These are phyloP conservation scores for Xestia c-nigrum DNA, from an alignment of 2,888 invertebrate genomes.

Conservation along the genomic window DNA sequence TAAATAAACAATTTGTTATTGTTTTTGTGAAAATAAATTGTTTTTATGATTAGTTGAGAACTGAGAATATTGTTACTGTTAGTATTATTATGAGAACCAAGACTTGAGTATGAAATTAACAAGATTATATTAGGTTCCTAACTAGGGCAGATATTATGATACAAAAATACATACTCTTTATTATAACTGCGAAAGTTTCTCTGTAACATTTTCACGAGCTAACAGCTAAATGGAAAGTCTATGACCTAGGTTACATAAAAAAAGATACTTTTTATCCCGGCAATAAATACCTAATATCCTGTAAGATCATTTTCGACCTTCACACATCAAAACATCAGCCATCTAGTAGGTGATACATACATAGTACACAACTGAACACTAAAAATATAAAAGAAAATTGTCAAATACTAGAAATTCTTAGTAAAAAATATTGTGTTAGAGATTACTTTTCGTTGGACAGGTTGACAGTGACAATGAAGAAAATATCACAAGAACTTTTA, in stretches of 20 bases:
- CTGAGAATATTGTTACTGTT: neutral
- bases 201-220: neutral
- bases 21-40: neutral
- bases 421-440: slow-evolving; percentile 14
- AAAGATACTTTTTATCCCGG: neutral
- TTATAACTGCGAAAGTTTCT: neutral
- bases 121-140: neutral
- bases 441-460: slow-evolving; percentile 14
- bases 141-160: neutral
- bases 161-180: neutral
- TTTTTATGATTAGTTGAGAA: neutral
- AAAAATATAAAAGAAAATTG: neutral
- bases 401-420: neutral
- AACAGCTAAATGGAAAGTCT: neutral
- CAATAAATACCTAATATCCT: too few relatives aligned
- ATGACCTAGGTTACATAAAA: neutral
- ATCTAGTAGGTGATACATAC: neutral
- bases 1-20: slow-evolving; percentile 6
- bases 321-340: too few relatives aligned
- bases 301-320: too few relatives aligned
- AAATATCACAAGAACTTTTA: slow-evolving; percentile 1
- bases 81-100: neutral
- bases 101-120: neutral
- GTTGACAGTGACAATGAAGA: neutral
- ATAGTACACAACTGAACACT: neutral